These are phyloP conservation scores for Pseudomyrmex sp. DNA, from an alignment of 1,140 invertebrate genomes.

Conservation along the genomic window DNA sequence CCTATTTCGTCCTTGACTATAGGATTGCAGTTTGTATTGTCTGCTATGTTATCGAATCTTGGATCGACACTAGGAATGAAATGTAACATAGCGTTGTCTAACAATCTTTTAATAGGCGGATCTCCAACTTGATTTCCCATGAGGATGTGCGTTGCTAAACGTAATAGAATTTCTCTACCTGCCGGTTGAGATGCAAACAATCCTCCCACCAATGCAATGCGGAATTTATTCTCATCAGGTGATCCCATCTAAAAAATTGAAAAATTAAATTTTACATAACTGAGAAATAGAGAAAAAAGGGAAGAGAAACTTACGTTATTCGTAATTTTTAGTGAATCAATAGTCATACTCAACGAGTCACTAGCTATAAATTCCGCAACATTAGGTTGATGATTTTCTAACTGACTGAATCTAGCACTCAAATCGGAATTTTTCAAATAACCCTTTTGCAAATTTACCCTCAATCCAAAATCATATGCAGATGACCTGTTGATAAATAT, in stretches of 20 bases:
- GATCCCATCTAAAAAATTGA: slow-evolving; percentile 86
- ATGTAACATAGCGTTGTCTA: slow-evolving; percentile 91
- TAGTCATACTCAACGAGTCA: slow-evolving; percentile 87
- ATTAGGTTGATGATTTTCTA: slow-evolving; percentile 88
- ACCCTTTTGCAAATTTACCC: slow-evolving; percentile 76
- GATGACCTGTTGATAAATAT: slow-evolving; percentile 76
- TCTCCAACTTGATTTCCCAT: slow-evolving; percentile 89
- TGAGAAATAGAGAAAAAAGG: not conserved
- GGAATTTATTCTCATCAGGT: slow-evolving; percentile 92
- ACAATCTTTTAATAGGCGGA: slow-evolving; percentile 87
- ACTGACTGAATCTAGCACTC: slow-evolving; percentile 86
- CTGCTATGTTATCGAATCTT: slow-evolving; percentile 84
- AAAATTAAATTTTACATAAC: slow-evolving; percentile 27
- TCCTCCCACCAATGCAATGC: slow-evolving; percentile 93
- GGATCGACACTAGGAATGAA: slow-evolving; percentile 91
- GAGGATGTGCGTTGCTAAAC: slow-evolving; percentile 93
- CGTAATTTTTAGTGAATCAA: slow-evolving; percentile 89
- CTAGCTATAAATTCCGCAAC: slow-evolving; percentile 88
- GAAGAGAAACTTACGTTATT: slow-evolving; percentile 84
- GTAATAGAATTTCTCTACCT: slow-evolving; percentile 93
- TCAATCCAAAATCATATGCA: slow-evolving; percentile 80
- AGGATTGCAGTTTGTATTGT: slow-evolving; percentile 83
- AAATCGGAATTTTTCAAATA: slow-evolving; percentile 87
- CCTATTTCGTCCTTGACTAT: slow-evolving; percentile 86
- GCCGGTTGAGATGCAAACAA: slow-evolving; percentile 93